Evolutionary conservation across 1,140 invertebrate genomes (phyloP).

Genomic region (Sitobion miscanthi): DNA sequence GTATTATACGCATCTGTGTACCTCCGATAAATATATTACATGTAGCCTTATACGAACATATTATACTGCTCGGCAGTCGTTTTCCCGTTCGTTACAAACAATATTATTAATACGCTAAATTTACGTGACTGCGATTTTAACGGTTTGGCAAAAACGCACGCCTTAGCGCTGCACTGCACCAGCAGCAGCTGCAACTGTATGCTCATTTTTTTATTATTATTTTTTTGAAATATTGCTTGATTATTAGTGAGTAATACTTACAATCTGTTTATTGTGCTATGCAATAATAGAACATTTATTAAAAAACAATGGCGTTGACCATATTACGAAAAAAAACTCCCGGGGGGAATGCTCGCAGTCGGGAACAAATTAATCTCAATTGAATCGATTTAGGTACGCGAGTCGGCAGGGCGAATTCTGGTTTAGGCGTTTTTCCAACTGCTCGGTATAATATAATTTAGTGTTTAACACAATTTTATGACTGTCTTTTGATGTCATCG

Average conservation of each 20-base stretch:
- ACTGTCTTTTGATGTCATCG: too few relatives aligned
- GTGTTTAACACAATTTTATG: too few relatives aligned
- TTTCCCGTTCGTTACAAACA: neutral
- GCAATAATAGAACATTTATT: neutral
- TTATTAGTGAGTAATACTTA: neutral
- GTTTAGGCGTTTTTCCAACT: too few relatives aligned
- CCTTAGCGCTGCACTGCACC: neutral
- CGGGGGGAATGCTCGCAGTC: neutral
- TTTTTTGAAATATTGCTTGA: neutral
- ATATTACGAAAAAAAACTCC: neutral
- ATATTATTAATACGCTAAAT: too few relatives aligned
- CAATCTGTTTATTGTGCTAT: neutral
- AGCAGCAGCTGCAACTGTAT: too few relatives aligned
- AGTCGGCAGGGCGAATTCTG: too few relatives aligned
- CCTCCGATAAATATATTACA: neutral
- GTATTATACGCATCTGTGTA: neutral
- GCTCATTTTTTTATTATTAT: neutral
- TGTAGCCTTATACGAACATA: neutral
- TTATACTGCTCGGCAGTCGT: neutral
- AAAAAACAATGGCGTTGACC: neutral
- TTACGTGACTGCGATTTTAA: neutral
- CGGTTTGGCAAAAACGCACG: neutral
- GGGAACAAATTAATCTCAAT: too few relatives aligned
- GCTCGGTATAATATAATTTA: too few relatives aligned
- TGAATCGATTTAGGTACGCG: too few relatives aligned